Evolutionary conservation across 2,888 invertebrate species (phyloP).

Genomic region (Ectemnius lituratus): DNA sequence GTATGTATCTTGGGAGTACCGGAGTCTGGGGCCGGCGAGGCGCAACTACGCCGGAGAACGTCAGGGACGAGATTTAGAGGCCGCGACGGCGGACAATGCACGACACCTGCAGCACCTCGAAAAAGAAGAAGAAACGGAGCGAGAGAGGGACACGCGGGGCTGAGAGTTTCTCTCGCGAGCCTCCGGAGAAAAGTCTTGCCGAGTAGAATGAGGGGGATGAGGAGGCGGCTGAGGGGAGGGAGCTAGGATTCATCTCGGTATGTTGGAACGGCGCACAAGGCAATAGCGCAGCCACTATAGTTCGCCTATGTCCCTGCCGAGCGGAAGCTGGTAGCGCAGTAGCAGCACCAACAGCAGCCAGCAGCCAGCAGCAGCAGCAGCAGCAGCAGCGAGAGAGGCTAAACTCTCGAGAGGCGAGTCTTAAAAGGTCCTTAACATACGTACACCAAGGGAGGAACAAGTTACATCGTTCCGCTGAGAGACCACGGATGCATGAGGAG

Average conservation of each 20-base stretch:
- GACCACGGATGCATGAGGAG: constrained; percentile 49
- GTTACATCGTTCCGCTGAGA: constrained; percentile 50
- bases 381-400: constrained; percentile 45
- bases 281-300: constrained; percentile 23
- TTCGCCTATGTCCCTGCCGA: constrained; percentile 47
- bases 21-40: constrained; percentile 43
- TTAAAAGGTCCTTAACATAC: constrained; percentile 53
- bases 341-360: constrained; percentile 33
- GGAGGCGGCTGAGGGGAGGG: constrained; percentile 11
- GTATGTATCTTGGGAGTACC: constrained; percentile 67
- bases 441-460: constrained; percentile 36
- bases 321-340: constrained; percentile 52
- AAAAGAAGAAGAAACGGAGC: constrained; percentile 38
- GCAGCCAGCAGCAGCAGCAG: too few species aligned
- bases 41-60: constrained; percentile 65
- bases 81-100: constrained; percentile 72
- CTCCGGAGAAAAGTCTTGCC: constrained; percentile 18
- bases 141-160: constrained; percentile 10
- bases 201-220: constrained; percentile 24
- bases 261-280: constrained; percentile 24
- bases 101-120: constrained; percentile 71
- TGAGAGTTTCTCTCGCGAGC: too few species aligned
- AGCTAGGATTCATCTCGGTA: constrained; percentile 44
- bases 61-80: constrained; percentile 72
- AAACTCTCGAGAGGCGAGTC: constrained; percentile 40